A percentile compares a stretch with the other conserved stretches of the same genome.
phyloP scores from a whole-genome alignment of 2,797 vertebrate genomes.

The Gymnopithys bicolor region DNA sequence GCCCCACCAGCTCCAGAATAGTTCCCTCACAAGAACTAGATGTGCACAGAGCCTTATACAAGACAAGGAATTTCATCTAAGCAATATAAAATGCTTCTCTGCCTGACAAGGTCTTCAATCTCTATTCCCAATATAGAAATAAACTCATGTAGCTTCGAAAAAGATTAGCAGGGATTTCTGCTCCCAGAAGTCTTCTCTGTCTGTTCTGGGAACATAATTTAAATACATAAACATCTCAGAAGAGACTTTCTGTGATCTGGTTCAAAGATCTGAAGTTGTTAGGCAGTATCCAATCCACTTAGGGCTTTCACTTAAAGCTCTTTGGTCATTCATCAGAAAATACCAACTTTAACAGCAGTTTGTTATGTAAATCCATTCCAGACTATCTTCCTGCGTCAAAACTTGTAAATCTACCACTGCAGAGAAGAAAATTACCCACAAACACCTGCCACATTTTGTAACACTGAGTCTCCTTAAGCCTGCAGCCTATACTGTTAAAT shows the following conservation, averaged over 20 bases:
- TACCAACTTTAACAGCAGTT: conserved; percentile 7
- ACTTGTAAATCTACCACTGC: not conserved
- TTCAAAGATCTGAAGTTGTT: conserved; percentile 2
- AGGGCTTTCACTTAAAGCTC: not conserved
- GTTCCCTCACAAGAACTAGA: not conserved
- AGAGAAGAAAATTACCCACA: not conserved
- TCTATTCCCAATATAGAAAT: conserved; percentile 1
- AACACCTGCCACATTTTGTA: not conserved
- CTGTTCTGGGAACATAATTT: not conserved
- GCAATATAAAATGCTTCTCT: not conserved
- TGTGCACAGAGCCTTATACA: not conserved
- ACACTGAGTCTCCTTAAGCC: not conserved
- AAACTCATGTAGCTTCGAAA: not conserved
- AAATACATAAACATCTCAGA: not conserved
- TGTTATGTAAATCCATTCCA: conserved; percentile 7
- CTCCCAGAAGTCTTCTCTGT: not conserved
- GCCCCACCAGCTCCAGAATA: not conserved
- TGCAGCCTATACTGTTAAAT: not conserved
- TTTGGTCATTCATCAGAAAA: not conserved
- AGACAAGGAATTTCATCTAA: not conserved
- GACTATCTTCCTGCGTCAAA: not conserved
- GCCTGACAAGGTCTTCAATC: not conserved
- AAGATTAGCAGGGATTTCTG: conserved; percentile 3
- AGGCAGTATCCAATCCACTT: not conserved
- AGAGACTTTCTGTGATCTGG: not conserved